Percentiles rank a stretch among this genome's conserved stretches.
phyloP scores from a whole-genome alignment of 2,113 vertebrate genomes.

The Leuciscus idus region DNA sequence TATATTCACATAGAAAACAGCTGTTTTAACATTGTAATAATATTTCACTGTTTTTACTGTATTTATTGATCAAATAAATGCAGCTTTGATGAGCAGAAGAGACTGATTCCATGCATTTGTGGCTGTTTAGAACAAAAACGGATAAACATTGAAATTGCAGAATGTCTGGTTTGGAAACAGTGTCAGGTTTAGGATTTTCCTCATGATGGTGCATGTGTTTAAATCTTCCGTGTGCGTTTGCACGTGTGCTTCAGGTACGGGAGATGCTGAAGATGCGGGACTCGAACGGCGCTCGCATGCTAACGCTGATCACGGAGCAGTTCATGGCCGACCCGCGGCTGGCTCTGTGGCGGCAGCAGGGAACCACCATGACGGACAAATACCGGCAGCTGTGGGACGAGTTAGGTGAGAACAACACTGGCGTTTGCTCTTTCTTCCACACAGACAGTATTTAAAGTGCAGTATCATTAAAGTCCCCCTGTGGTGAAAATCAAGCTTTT shows the following conservation, averaged over 20 bases:
- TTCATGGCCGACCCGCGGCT: constrained; percentile 95
- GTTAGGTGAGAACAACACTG: constrained; percentile 68
- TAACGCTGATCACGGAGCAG: constrained; percentile 94
- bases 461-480: too few species aligned
- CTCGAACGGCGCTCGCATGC: constrained; percentile 93
- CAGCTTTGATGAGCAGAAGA: not conserved
- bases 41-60: too few species aligned
- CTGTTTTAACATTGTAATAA: too few species aligned
- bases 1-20: too few species aligned
- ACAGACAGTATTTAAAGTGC: too few species aligned
- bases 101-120: not conserved
- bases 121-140: too few species aligned
- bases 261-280: constrained; percentile 99
- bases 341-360: constrained; percentile 92
- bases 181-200: not conserved
- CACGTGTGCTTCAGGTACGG: constrained; percentile 80
- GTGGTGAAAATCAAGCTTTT: too few species aligned
- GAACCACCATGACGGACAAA: constrained; percentile 96
- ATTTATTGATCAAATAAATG: not conserved
- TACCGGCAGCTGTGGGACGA: constrained; percentile 96
- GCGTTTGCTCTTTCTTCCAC: too few species aligned
- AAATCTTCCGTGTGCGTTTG: not conserved
- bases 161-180: too few species aligned
- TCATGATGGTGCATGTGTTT: not conserved
- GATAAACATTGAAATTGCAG: too few species aligned